phyloP scores from a whole-genome alignment of 1,140 invertebrate genomes.

The Neodiprion lecontei region DNA sequence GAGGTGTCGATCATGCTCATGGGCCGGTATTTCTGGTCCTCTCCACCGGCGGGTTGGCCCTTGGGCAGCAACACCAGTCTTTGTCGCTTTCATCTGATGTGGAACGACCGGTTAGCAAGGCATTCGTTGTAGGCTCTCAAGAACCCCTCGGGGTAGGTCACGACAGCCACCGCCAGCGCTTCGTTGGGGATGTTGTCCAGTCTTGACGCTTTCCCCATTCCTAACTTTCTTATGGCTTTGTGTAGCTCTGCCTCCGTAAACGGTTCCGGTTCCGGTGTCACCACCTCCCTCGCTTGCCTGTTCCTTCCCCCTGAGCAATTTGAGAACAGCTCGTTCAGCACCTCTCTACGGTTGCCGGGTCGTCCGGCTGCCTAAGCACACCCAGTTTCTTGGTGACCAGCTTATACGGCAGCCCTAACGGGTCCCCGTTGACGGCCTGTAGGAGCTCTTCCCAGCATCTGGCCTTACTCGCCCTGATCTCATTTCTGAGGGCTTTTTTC shows the following conservation, averaged over 20 bases:
- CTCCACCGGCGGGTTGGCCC: no score
- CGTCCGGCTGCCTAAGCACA: neutral
- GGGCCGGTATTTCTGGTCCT: neutral
- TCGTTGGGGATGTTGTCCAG: neutral
- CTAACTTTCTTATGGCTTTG: neutral
- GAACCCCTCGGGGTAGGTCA: neutral
- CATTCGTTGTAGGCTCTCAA: neutral
- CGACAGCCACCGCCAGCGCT: neutral
- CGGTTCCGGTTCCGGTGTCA: neutral
- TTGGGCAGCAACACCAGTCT: no score
- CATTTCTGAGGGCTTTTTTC: neutral
- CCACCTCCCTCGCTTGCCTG: neutral
- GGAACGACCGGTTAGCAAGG: neutral
- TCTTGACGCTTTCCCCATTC: neutral
- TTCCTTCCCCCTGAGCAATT: no score
- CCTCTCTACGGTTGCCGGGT: neutral
- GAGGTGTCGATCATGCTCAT: no score
- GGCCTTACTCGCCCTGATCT: slow-evolving; percentile 12
- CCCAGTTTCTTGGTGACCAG: slow-evolving; percentile 20
- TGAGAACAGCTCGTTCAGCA: neutral
- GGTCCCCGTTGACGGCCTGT: slow-evolving; percentile 21
- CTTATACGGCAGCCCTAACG: slow-evolving; percentile 23
- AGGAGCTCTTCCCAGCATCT: slow-evolving; percentile 14
- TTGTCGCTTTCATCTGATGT: neutral
- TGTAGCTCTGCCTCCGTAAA: neutral